A percentile compares a stretch with the other conserved stretches of the same genome.
These are phyloP conservation scores for Microplitis demolitor DNA, from an alignment of 1,140 invertebrate species.

Conservation along the genomic window DNA sequence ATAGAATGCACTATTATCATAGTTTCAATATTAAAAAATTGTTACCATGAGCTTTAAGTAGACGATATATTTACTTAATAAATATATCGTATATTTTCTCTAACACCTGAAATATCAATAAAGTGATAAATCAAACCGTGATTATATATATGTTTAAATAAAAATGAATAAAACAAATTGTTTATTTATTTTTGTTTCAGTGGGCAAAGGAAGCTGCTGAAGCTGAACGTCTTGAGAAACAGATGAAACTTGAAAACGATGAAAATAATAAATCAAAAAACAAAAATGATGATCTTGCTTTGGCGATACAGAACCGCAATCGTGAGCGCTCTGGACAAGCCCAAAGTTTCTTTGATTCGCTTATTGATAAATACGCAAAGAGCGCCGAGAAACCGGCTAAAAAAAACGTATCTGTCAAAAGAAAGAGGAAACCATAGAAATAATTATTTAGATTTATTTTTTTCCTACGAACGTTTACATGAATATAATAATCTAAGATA, in stretches of 20 bases:
- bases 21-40: too few relatives aligned
- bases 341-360: slow-evolving; percentile 54
- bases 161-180: neutral
- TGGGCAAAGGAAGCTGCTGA: slow-evolving; percentile 58
- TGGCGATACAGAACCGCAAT: slow-evolving; percentile 53
- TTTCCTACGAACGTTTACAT: neutral
- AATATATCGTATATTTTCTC: slow-evolving; percentile 9
- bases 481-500: neutral
- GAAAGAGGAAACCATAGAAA: slow-evolving; percentile 38
- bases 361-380: slow-evolving; percentile 56
- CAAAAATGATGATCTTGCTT: slow-evolving; percentile 39
- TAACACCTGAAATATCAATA: neutral
- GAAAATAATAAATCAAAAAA: slow-evolving; percentile 40
- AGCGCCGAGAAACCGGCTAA: slow-evolving; percentile 37
- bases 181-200: slow-evolving; percentile 38
- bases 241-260: slow-evolving; percentile 49
- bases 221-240: slow-evolving; percentile 50
- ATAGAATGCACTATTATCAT: slow-evolving; percentile 24
- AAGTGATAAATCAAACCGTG: neutral
- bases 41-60: slow-evolving; percentile 20
- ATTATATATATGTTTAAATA: neutral
- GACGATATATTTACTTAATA: slow-evolving; percentile 33
- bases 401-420: slow-evolving; percentile 25
- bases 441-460: neutral
- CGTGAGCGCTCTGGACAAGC: slow-evolving; percentile 43